Evolutionary conservation across 2,888 invertebrate species (phyloP), one percentile per base, ranked within the genome.

Genomic region (Lasioglossum oenotherae): DNA sequence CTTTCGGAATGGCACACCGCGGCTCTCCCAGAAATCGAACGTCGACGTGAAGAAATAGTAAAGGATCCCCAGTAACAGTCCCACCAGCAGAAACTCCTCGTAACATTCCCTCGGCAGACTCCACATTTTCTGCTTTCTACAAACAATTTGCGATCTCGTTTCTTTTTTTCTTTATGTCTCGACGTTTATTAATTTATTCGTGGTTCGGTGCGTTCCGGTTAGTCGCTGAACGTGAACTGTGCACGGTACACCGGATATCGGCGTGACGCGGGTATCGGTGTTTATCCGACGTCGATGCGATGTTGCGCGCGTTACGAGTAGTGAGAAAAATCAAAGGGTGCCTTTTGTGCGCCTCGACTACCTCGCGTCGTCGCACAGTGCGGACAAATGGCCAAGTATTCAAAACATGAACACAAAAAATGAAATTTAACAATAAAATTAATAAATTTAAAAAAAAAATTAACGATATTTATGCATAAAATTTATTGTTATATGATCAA

Each of bases 41-140:
- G 93, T 94, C 16, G 93, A 87, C 0, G 93, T 94, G 46, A 95
- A 91, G 85, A 92, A 95, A 46, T 86, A 88, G 84, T 94, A 94
- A 1, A 94, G 14, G 5, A 85, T 67, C 6, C 80, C 87, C 0
- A 92, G 19, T 1, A 93, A 8, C 0, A 93, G 44, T 19, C 87
- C 82, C 23, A 88, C 44, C 14, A 94, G 67, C 0, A 93, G 79
- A 53, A 91, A 81, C 23, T 86, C 87, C 38, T 90, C 82, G 6
- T 84, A 38, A 0, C 88, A 78, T 41, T 87, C 84, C 27, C 78
- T 84, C n/a, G 87, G 27, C 10, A 80, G 12, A 6, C 8, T 75
- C 72, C 90, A 78, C 92, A 92, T 92, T 64, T 80, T 31, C 35
- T 49, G 12, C 10, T 31, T 35, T 16, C 16, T 8, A 31, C 19